Conservation (phyloP, 2,888 invertebrate genomes). For the Agriopis leucophaearia region DNA sequence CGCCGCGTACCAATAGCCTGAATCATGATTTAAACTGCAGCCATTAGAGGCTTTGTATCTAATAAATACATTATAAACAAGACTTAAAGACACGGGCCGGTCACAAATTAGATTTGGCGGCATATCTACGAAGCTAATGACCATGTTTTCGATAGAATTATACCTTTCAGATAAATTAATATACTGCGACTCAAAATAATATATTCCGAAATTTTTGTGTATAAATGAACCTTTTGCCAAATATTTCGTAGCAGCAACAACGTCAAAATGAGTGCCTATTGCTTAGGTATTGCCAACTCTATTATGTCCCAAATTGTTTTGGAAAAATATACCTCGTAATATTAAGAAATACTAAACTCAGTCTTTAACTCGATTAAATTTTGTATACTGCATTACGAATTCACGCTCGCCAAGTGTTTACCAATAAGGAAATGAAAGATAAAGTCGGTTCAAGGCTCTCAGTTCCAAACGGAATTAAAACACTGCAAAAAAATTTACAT, state of each 20-base stretch:
- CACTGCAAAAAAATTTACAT: constrained; percentile 50
- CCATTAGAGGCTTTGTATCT: constrained; percentile 32
- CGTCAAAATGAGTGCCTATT: constrained; percentile 2
- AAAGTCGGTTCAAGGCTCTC: constrained; percentile 67
- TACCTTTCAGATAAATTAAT: constrained; percentile 4
- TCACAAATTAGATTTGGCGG: constrained; percentile 46
- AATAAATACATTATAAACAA: constrained; percentile 52
- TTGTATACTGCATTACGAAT: constrained; percentile 52
- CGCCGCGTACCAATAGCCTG: constrained; percentile 2
- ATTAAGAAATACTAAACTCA: constrained; percentile 26
- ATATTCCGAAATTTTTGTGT: neutral
- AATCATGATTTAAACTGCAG: constrained; percentile 14
- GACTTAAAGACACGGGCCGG: constrained; percentile 35
- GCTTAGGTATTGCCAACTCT: constrained; percentile 11
- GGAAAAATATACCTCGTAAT: constrained; percentile 16
- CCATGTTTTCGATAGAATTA: constrained; percentile 24
- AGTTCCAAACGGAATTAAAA: constrained; percentile 57
- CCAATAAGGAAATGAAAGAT: constrained; percentile 79
- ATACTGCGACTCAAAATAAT: neutral
- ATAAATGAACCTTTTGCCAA: neutral
- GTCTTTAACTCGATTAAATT: constrained; percentile 35
- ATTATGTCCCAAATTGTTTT: constrained; percentile 16
- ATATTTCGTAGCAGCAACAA: neutral
- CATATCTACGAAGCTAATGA: constrained; percentile 49
- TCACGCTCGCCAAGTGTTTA: constrained; percentile 49